Evolutionary conservation across 2,113 vertebrate species (phyloP).

Genomic region (Pardalotus punctatus): DNA sequence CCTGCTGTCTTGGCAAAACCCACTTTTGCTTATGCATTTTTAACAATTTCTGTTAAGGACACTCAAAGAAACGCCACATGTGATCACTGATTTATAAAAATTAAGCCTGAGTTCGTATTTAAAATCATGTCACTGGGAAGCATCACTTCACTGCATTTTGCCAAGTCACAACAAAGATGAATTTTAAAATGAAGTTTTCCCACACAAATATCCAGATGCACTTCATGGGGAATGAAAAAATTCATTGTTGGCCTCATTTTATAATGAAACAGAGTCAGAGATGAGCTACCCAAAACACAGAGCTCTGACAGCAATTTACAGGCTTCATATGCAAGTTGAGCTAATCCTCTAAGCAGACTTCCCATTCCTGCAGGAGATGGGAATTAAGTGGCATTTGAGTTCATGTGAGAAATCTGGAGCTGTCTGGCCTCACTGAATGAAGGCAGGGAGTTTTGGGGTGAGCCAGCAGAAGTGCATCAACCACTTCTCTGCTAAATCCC

Average conservation of each 20-base stretch:
- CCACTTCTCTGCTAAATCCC: not conserved
- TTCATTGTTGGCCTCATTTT: not conserved
- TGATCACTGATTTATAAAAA: not conserved
- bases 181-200: not conserved
- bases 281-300: not conserved
- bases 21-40: not conserved
- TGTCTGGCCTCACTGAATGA: not conserved
- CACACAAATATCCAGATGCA: not conserved
- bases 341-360: not conserved
- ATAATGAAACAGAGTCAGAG: not conserved
- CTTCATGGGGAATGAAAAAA: not conserved
- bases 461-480: not conserved
- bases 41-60: not conserved
- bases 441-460: not conserved
- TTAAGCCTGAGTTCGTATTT: not conserved
- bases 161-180: not conserved
- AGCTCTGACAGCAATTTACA: not conserved
- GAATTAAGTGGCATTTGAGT: not conserved
- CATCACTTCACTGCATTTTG: not conserved
- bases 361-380: not conserved
- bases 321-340: not conserved
- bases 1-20: not conserved
- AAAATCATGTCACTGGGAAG: not conserved
- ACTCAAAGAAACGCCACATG: not conserved
- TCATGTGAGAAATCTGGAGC: fast-evolving